Conservation (phyloP, 2,797 vertebrate genomes). For the Pangasius larnaudii region DNA sequence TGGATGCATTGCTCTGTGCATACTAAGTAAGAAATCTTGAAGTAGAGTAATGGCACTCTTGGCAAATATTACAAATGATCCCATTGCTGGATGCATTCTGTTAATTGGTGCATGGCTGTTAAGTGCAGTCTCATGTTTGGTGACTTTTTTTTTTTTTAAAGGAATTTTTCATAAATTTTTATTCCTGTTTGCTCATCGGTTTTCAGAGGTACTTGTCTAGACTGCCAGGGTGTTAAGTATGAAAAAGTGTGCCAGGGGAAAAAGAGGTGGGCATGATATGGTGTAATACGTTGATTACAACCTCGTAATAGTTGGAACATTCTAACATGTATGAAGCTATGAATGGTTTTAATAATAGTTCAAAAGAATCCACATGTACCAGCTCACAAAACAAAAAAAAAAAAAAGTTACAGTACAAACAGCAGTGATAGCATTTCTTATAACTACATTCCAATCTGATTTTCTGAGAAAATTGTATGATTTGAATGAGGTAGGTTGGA, state of each 20-base stretch:
- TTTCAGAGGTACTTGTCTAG: not conserved
- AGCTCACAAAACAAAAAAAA: not conserved
- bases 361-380: not conserved
- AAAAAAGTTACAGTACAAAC: not conserved
- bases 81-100: slow-evolving; percentile 37
- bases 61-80: slow-evolving; percentile 48
- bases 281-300: not conserved
- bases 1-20: slow-evolving; percentile 32
- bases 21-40: slow-evolving; percentile 44
- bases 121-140: slow-evolving; percentile 40
- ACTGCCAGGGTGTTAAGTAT: not conserved
- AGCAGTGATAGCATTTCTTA: not conserved
- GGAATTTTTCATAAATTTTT: slow-evolving; percentile 2
- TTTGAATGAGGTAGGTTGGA: not conserved
- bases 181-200: slow-evolving; percentile 10
- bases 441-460: not conserved
- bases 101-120: slow-evolving; percentile 41
- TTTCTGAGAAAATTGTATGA: not conserved
- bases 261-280: not conserved
- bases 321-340: not conserved
- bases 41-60: slow-evolving; percentile 41
- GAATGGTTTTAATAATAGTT: not conserved
- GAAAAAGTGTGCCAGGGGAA: not conserved
- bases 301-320: not conserved
- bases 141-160: not conserved